These are phyloP conservation scores for Donacobius atricapilla DNA, from an alignment of 2,113 vertebrate genomes.

Conservation along the genomic window DNA sequence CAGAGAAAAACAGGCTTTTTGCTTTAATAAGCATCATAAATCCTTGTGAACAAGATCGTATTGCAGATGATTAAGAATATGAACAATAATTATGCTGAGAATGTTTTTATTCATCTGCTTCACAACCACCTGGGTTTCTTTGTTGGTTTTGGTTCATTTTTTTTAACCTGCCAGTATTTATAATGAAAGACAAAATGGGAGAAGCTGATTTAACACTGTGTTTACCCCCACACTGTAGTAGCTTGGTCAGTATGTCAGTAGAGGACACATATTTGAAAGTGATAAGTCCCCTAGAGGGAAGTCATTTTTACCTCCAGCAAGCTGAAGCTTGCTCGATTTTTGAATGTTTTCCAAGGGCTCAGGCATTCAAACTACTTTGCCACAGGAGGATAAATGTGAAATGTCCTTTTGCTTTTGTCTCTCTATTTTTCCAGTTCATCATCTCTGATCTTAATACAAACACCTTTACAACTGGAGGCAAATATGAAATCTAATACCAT, in stretches of 20 bases:
- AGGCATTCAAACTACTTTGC: slow-evolving; percentile 15
- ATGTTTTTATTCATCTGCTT: not conserved
- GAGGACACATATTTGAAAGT: not conserved
- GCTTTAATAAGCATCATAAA: not conserved
- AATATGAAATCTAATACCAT: not conserved
- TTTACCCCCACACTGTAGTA: not conserved
- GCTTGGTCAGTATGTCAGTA: not conserved
- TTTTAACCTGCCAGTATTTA: not conserved
- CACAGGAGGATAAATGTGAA: slow-evolving; percentile 53
- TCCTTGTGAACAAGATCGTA: not conserved
- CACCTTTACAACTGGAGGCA: slow-evolving; percentile 1
- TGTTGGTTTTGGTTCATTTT: not conserved
- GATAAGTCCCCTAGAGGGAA: not conserved
- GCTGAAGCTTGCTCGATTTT: not conserved
- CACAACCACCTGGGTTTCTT: not conserved
- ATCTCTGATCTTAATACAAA: slow-evolving; percentile 10
- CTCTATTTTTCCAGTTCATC: not conserved
- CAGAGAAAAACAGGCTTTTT: not conserved
- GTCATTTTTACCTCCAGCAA: not conserved
- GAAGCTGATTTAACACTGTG: not conserved
- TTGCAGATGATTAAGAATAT: not conserved
- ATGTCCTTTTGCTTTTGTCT: slow-evolving; percentile 44
- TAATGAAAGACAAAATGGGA: not conserved
- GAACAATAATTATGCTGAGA: not conserved
- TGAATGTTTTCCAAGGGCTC: slow-evolving; percentile 1